Conservation (phyloP, 2,113 vertebrate genomes). For the Sterrhoptilus dennistouni region DNA sequence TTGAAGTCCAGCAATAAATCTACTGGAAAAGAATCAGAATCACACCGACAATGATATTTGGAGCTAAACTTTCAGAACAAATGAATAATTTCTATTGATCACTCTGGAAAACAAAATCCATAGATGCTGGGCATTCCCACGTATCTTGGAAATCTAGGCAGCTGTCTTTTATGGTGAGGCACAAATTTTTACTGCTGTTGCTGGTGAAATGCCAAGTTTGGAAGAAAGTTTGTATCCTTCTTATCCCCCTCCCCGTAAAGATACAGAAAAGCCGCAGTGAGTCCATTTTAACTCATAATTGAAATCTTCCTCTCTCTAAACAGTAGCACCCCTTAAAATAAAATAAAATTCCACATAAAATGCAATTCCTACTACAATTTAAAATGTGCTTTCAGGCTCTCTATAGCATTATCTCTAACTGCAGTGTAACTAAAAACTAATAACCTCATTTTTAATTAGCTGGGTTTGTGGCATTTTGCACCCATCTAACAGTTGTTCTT, state of each 20-base stretch:
- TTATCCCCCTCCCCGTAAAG: background rate
- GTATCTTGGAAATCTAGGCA: background rate
- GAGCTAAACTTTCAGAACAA: background rate
- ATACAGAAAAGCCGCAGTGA: background rate
- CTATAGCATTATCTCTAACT: constrained; percentile 52
- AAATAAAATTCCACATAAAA: constrained; percentile 58
- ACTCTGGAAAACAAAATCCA: background rate
- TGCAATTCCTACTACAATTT: background rate
- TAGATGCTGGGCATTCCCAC: background rate
- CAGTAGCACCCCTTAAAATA: constrained; percentile 44
- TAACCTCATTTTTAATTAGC: constrained; percentile 75
- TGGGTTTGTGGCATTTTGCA: constrained; percentile 63
- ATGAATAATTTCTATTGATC: background rate
- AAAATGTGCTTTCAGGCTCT: constrained; percentile 26
- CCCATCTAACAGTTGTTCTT: constrained; percentile 49
- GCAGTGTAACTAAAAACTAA: constrained; percentile 67
- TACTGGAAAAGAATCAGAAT: background rate
- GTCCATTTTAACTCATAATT: background rate
- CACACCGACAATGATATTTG: background rate
- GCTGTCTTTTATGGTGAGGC: background rate
- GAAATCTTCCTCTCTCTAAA: background rate
- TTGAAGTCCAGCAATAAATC: background rate
- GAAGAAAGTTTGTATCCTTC: background rate
- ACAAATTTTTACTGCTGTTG: background rate
- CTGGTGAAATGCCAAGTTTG: background rate